Base-by-base conservation (phyloP, 92 coral and sea anemone species). In the Muricea muricata region DNA sequence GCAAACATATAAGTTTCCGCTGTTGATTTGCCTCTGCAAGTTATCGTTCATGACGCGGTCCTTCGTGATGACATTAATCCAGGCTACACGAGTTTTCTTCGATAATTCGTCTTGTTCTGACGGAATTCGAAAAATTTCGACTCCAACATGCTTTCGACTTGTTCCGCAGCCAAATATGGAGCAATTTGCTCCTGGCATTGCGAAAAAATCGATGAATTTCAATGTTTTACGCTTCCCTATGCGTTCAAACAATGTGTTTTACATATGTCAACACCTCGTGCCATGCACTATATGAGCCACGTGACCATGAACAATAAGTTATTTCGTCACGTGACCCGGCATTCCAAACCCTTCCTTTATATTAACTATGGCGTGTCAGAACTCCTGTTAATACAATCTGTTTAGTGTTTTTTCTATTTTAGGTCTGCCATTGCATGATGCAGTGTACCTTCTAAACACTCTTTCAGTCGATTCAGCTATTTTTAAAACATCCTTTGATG, bases 21-120 rank as follows among this genome's bases (percentile, higher is more conserved):
- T 61, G 4, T 18, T 70, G 48, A 83, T 72, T 47, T 70, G 87
- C 52, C 63, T 52, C n/a, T 73, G 77, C 50, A 31, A 84, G 54
- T 73, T 55, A 73, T 66, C 87, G 55, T 84, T 83, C 41, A 73
- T 73, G 73, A 69, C 84, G 39, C 82, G 72, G 78, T 83, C 82
- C 74, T 68, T 30, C 18, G 82, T 71, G 56, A 83, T 67, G 41
- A 83, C 67, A 70, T 69, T 54, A 54, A 82, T 7, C 56, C 56
- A 48, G 13, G 56, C 56, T 48, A 7, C 18, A 41, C 73, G 74
- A 48, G 21, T 83, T 83, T 83, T 60, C 2, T 48, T 3, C 56
- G 56, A 48, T 18, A 48, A 48, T 12, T 48, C 56, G 13, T 81
- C 82, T 48, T 11, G 7, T 48, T 10, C 56, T 12, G 56, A 11